Conservation (phyloP, 2,797 vertebrate species). For the Sarcoramphus papa region DNA sequence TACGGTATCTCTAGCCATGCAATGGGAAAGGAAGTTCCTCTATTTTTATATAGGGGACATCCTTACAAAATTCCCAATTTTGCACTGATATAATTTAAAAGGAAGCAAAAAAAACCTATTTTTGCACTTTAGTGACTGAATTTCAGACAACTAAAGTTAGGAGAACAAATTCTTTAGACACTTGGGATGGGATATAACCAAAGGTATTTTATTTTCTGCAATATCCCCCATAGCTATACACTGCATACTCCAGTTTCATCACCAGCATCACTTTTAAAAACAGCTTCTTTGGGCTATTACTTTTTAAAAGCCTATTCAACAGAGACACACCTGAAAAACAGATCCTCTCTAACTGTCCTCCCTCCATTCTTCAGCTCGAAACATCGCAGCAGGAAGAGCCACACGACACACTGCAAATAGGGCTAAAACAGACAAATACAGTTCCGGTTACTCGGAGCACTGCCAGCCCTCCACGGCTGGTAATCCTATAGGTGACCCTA, state of each 20-base stretch:
- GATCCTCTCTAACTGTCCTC: conserved; percentile 82
- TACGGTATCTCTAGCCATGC: rapidly evolving
- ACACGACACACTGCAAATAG: conserved; percentile 87
- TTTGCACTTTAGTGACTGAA: not conserved
- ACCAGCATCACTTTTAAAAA: not conserved
- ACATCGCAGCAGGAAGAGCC: conserved; percentile 86
- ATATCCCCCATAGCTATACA: not conserved
- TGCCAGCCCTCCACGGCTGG: not conserved
- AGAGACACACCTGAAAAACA: conserved; percentile 85
- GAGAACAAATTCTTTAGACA: not conserved
- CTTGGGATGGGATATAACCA: not conserved
- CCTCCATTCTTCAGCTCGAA: conserved; percentile 87
- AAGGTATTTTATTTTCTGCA: not conserved
- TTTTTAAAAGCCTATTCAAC: not conserved
- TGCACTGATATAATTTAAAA: not conserved
- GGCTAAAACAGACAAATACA: conserved; percentile 74
- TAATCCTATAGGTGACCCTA: not conserved
- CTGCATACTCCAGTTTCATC: not conserved
- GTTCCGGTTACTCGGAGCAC: not conserved
- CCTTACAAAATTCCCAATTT: not conserved
- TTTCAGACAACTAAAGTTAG: not conserved
- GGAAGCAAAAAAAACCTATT: not conserved
- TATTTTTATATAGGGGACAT: rapidly evolving
- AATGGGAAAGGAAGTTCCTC: not conserved
- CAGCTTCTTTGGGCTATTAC: not conserved